Percentiles rank a stretch among this genome's conserved stretches.
Conservation (phyloP, 2,113 vertebrate genomes). For the western clawed frog (Xenopus tropicalis) region DNA sequence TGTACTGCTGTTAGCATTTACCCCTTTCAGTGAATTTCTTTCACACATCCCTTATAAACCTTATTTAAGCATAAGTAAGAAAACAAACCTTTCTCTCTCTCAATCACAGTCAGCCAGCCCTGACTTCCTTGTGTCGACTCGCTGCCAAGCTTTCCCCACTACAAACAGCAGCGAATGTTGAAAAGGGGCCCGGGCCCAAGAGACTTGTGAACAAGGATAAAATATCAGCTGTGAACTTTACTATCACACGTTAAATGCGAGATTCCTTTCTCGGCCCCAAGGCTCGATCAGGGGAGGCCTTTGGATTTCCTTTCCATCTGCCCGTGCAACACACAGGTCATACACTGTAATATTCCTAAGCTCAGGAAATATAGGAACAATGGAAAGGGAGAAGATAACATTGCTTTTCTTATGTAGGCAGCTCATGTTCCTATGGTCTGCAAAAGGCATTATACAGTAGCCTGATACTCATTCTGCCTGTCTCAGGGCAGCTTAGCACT, state of each 20-base stretch:
- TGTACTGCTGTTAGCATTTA: too few species aligned
- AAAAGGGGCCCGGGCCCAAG: neutral
- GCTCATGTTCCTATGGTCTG: too few species aligned
- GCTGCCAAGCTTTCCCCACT: conserved; percentile 2
- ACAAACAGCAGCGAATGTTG: neutral
- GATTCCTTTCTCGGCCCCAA: neutral
- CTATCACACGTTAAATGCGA: neutral
- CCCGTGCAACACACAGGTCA: neutral
- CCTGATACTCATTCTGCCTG: too few species aligned
- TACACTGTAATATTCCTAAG: neutral
- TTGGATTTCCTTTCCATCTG: neutral
- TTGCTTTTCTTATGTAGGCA: too few species aligned
- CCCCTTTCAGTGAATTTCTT: too few species aligned
- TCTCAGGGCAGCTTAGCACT: too few species aligned
- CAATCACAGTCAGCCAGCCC: neutral
- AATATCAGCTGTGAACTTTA: conserved; percentile 9
- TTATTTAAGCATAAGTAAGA: neutral
- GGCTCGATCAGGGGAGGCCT: neutral
- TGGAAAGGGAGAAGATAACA: too few species aligned
- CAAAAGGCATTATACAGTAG: too few species aligned
- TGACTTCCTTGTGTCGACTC: neutral
- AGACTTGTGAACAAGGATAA: conserved; percentile 8
- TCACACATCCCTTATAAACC: neutral
- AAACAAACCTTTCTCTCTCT: neutral
- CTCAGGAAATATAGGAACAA: too few species aligned